Evolutionary conservation across 1,140 invertebrate species (phyloP).

Genomic region (Heliconius hewitsoni): DNA sequence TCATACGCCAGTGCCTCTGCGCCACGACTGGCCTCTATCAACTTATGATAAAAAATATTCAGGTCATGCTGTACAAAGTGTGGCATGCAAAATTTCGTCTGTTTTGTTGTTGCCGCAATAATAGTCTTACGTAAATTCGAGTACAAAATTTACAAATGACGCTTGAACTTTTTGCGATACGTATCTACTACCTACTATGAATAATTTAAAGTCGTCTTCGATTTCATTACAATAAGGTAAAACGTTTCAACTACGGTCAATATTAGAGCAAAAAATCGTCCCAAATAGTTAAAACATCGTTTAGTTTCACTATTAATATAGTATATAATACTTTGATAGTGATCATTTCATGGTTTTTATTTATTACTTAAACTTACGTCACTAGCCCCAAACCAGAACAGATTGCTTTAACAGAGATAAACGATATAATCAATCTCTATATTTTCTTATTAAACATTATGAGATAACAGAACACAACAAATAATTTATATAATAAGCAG

Average conservation of each 20-base stretch:
- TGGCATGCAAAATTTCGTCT: not conserved
- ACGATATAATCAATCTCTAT: not conserved
- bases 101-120: not conserved
- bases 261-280: not conserved
- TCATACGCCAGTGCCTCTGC: too few species aligned
- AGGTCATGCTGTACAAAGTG: not conserved
- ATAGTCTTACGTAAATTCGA: not conserved
- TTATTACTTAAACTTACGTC: slow-evolving; percentile 22
- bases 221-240: not conserved
- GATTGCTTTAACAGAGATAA: slow-evolving; percentile 18
- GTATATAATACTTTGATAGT: not conserved
- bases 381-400: slow-evolving; percentile 11
- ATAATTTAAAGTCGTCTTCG: not conserved
- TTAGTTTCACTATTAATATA: not conserved
- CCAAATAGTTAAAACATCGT: not conserved
- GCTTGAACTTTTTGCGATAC: not conserved
- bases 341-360: slow-evolving; percentile 22
- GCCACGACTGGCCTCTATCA: not conserved
- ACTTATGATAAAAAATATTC: not conserved
- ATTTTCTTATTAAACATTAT: not conserved
- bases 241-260: not conserved
- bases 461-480: not conserved
- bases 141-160: not conserved
- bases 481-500: too few species aligned
- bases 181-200: not conserved